These are phyloP conservation scores for Tortrix viridana DNA, from an alignment of 2,888 invertebrate genomes.

Conservation along the genomic window DNA sequence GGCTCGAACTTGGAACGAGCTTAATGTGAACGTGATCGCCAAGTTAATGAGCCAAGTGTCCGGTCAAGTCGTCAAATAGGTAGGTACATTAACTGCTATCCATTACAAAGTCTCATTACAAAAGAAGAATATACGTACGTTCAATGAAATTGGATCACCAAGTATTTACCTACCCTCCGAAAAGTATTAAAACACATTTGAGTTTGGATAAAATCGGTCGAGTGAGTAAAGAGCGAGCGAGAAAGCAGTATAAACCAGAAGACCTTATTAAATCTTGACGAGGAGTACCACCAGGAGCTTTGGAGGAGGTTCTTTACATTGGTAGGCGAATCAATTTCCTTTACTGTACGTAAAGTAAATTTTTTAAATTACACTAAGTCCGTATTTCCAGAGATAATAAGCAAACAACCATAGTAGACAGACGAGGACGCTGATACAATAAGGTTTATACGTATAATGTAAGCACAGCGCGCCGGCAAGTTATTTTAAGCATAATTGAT, in stretches of 20 bases:
- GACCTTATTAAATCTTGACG: too few species aligned
- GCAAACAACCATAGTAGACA: constrained; percentile 25
- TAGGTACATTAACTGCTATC: constrained; percentile 11
- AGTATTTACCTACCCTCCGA: too few species aligned
- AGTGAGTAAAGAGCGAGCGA: too few species aligned
- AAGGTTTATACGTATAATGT: constrained; percentile 45
- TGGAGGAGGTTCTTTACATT: too few species aligned
- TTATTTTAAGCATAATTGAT: constrained; percentile 58
- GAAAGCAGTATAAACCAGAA: too few species aligned
- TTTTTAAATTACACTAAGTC: too few species aligned
- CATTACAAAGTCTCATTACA: constrained; percentile 2
- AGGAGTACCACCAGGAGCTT: too few species aligned
- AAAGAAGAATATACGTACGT: background rate
- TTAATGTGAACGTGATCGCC: constrained; percentile 31
- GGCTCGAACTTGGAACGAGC: constrained; percentile 9
- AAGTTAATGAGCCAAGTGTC: constrained; percentile 24
- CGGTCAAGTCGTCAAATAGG: constrained; percentile 17
- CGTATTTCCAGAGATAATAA: background rate
- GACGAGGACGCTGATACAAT: constrained; percentile 38
- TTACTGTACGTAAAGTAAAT: background rate
- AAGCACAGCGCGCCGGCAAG: constrained; percentile 45
- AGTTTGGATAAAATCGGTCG: too few species aligned
- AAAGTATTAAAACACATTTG: too few species aligned
- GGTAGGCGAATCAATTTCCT: too few species aligned
- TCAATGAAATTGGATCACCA: too few species aligned